Evolutionary conservation across 2,113 vertebrate species (phyloP).

Genomic region (Anhinga anhinga): DNA sequence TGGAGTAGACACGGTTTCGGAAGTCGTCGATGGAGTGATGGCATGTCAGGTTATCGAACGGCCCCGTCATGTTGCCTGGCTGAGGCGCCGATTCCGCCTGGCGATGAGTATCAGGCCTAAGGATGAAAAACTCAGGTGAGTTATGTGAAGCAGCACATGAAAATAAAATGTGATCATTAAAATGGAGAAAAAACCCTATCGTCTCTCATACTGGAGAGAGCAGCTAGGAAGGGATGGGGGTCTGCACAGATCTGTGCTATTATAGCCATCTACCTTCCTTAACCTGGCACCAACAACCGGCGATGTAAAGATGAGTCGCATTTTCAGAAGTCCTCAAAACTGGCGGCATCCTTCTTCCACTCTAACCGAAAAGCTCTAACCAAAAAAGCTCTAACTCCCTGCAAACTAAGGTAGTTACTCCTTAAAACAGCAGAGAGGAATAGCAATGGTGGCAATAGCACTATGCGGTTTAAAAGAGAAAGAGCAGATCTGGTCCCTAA

Average conservation of each 20-base stretch:
- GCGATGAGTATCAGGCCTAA: not conserved
- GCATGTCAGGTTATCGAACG: slow-evolving; percentile 28
- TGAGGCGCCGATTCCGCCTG: not conserved
- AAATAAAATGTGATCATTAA: not conserved
- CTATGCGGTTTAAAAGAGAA: not conserved
- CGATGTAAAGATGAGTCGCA: too few species aligned
- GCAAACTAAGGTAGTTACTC: not conserved
- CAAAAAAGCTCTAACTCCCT: not conserved
- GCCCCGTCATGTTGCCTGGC: not conserved
- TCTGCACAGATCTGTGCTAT: accelerated
- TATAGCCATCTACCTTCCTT: not conserved
- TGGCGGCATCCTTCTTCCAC: not conserved
- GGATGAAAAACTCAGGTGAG: not conserved
- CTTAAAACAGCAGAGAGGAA: not conserved
- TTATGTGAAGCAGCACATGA: not conserved
- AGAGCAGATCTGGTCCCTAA: not conserved
- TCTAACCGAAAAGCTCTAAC: too few species aligned
- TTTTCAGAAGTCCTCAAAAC: not conserved
- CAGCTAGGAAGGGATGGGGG: not conserved
- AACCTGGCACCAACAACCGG: not conserved
- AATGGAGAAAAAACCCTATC: not conserved
- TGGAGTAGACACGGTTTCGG: slow-evolving; percentile 91
- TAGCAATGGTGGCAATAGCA: accelerated
- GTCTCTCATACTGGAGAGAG: too few species aligned
- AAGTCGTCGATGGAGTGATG: slow-evolving; percentile 84